Evolutionary conservation across 2,113 vertebrate genomes (phyloP).

Genomic region (Progne subis): DNA sequence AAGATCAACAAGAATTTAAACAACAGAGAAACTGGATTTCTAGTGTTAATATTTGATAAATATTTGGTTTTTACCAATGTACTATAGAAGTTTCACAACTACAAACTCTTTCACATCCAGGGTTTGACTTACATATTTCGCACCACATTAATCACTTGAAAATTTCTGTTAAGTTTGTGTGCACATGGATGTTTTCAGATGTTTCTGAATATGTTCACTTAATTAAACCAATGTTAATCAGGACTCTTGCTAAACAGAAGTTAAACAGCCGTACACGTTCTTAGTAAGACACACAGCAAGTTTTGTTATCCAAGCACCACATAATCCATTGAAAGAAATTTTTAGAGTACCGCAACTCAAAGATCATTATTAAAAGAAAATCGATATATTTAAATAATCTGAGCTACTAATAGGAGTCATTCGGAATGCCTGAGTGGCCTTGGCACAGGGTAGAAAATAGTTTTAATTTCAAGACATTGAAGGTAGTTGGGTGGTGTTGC

Average conservation of each 20-base stretch:
- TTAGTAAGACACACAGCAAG: background rate
- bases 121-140: background rate
- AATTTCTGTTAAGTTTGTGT: background rate
- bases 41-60: background rate
- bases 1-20: background rate
- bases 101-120: background rate
- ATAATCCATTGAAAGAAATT: accelerated
- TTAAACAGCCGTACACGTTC: background rate
- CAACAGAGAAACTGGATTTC: background rate
- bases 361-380: background rate
- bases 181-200: background rate
- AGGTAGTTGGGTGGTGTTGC: accelerated
- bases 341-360: background rate
- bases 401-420: background rate
- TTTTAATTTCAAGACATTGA: background rate
- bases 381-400: accelerated
- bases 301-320: background rate
- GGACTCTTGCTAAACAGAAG: background rate
- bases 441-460: accelerated
- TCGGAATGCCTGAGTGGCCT: background rate
- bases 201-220: background rate
- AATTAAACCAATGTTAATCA: background rate
- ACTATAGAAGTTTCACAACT: background rate
- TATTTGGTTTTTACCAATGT: background rate
- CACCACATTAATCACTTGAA: background rate